Evolutionary conservation across 2,888 invertebrate species (phyloP), one percentile per base, ranked within the genome.

Genomic region (Lamellibrachia columna): DNA sequence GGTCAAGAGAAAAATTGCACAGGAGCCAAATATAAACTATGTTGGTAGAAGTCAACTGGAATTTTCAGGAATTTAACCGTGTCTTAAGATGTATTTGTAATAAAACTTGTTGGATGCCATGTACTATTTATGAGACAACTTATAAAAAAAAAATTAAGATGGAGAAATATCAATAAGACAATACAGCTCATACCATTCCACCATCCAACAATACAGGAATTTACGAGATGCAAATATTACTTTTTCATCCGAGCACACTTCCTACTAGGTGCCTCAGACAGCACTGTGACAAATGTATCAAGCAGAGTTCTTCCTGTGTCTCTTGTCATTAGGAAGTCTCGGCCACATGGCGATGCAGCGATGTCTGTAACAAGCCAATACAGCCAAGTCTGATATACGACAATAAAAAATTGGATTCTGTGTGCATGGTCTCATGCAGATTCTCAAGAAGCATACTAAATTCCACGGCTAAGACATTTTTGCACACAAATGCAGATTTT

Each of bases 321-420:
- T 91, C 95, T 95, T 11, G 94, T 94, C 75, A 95, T 93, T 53
- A 96, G 93, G 92, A 95, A 95, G 53, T 96, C 95, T 90, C 96
- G 93, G 0, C 95, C 96, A 93, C 94, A 94, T 0, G 96, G 95
- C 52, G 95, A 95, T 3, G 95, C 96, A n/a, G 95, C 95, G 60
- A 96, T 94, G 92, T 96, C 95, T 96, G 93, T 53, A 92, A 52
- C 15, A 15, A 53, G 53, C 53, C 22, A 53, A 6, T 75, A 40
- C 15, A 9, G 3, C 22, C 75, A 22, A 75, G 75, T 6, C 75
- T 75, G 2, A 75, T 75, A 22, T 75, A 75, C 6, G 75, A 75
- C n/a, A 75, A 22, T 60, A 15, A 75, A 75, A n/a, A 75, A 75
- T n/a, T 22, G n/a, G 15, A 75, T 75, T 75, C 22, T 75, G 75